A percentile compares a stretch with the other conserved stretches of the same genome.
Conservation (phyloP, 2,888 invertebrate genomes). For the Tetranychus truncatus region DNA sequence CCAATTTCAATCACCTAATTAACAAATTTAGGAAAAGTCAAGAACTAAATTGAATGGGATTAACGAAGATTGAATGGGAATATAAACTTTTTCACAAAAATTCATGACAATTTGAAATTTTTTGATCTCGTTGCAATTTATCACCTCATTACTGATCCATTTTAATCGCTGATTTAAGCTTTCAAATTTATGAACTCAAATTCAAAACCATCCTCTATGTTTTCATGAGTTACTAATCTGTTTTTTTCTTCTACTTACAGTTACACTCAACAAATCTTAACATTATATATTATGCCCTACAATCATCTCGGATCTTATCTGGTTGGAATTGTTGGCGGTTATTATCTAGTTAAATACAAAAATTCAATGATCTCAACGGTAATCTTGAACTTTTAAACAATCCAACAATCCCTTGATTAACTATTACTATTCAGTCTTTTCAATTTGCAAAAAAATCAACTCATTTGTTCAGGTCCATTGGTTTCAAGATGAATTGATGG, state of each 20-base stretch:
- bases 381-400: neutral
- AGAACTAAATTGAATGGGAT: no score
- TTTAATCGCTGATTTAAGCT: no score
- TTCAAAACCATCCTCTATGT: neutral
- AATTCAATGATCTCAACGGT: conserved; percentile 18
- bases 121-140: no score
- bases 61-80: no score
- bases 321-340: conserved; percentile 22
- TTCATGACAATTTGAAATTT: no score
- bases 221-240: neutral
- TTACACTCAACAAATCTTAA: conserved; percentile 9
- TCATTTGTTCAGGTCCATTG: neutral
- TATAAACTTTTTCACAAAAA: no score
- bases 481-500: neutral
- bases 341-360: conserved; percentile 20
- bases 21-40: no score
- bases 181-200: neutral
- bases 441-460: neutral
- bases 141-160: no score
- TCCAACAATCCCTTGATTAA: neutral
- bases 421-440: neutral
- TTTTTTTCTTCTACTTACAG: neutral
- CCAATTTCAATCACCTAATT: no score
- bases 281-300: conserved; percentile 22
- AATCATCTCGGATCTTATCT: conserved; percentile 22